Percentiles rank a stretch among this genome's conserved stretches.
phyloP scores from a whole-genome alignment of 1,140 invertebrate species.

The Apis florea region DNA sequence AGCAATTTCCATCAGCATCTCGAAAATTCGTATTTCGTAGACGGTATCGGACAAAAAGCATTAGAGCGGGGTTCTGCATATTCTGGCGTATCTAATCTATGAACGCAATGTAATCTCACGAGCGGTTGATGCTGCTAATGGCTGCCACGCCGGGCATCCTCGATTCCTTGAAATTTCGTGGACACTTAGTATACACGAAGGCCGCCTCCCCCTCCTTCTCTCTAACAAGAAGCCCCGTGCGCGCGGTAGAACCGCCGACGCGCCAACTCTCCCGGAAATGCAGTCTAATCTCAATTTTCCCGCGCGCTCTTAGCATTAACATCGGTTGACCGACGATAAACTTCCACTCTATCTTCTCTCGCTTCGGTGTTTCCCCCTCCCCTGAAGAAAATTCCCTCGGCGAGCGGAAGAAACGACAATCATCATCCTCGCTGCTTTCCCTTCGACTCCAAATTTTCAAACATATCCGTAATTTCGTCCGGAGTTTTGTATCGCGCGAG shows the following conservation, averaged over 20 bases:
- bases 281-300: constrained; percentile 37
- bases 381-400: neutral
- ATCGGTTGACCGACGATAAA: constrained; percentile 36
- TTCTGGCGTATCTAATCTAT: constrained; percentile 28
- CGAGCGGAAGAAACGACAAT: neutral
- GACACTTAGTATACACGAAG: constrained; percentile 24
- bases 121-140: constrained; percentile 60
- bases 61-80: constrained; percentile 27
- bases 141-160: constrained; percentile 37
- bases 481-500: too few species aligned
- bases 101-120: constrained; percentile 41
- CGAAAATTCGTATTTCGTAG: constrained; percentile 23
- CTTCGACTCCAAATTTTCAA: too few species aligned
- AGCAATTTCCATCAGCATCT: constrained; percentile 34
- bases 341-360: constrained; percentile 3
- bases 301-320: constrained; percentile 6
- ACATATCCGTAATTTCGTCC: too few species aligned
- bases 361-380: neutral
- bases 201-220: neutral
- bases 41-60: constrained; percentile 37
- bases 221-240: constrained; percentile 17
- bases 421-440: too few species aligned
- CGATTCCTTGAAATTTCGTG: constrained; percentile 54
- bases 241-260: neutral
- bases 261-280: neutral